phyloP scores from a whole-genome alignment of 2,888 invertebrate genomes.

The Lasioglossum lativentre region DNA sequence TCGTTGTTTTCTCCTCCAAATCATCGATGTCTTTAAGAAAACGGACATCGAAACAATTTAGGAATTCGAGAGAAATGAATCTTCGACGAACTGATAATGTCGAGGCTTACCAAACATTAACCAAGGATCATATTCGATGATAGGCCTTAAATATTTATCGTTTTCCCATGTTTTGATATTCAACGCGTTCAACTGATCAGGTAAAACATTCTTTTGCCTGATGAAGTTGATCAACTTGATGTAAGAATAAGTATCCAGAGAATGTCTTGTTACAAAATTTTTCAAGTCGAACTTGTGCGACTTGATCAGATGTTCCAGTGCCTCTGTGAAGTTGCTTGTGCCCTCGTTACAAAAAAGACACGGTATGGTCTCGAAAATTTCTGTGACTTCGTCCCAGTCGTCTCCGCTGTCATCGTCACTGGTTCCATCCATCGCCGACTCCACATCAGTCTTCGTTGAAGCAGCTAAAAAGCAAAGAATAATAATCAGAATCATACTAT shows the following conservation, averaged over 20 bases:
- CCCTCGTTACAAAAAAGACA: conserved; percentile 91
- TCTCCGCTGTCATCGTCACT: conserved; percentile 83
- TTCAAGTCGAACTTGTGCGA: conserved; percentile 89
- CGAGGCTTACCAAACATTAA: conserved; percentile 90
- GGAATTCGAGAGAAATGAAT: neutral
- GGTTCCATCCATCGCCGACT: conserved; percentile 65
- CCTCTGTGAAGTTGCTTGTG: conserved; percentile 87
- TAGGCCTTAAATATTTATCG: conserved; percentile 92
- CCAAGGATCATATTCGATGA: conserved; percentile 91
- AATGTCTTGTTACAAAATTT: conserved; percentile 88
- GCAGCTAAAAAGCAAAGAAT: conserved; percentile 9
- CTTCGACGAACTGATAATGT: neutral
- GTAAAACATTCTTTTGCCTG: conserved; percentile 87
- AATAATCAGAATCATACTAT: neutral
- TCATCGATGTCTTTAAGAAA: conserved; percentile 76
- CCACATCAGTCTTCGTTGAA: conserved; percentile 41
- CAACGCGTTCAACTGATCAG: conserved; percentile 86
- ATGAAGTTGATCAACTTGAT: conserved; percentile 94
- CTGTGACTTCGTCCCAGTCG: conserved; percentile 87
- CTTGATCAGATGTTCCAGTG: conserved; percentile 88
- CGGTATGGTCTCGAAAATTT: conserved; percentile 84
- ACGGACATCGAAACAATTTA: conserved; percentile 21
- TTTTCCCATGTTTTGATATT: conserved; percentile 89
- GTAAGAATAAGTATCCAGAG: conserved; percentile 93
- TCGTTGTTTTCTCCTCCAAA: conserved; percentile 78